A percentile compares a stretch with the other conserved stretches of the same genome.
These are phyloP conservation scores for Heterodera carotae DNA, from an alignment of 1,140 invertebrate species.

Conservation along the genomic window DNA sequence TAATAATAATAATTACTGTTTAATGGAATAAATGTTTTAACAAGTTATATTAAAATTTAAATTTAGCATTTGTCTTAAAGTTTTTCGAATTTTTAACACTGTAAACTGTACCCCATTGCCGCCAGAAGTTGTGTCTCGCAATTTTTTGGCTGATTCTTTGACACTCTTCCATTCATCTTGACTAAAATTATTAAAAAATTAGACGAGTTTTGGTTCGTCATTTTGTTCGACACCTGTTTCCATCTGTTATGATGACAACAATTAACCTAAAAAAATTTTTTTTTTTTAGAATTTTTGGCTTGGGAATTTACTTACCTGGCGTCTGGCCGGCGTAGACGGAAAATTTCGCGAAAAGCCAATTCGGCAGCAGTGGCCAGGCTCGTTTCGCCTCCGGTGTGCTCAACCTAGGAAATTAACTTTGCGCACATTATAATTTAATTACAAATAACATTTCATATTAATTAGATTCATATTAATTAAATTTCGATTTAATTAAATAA, in stretches of 20 bases:
- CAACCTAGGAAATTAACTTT: not conserved
- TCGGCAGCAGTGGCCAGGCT: not conserved
- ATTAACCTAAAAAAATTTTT: conserved; percentile 34
- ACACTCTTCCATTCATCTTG: conserved; percentile 57
- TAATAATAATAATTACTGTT: not conserved
- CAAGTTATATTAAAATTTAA: too few species aligned
- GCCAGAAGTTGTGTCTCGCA: conserved; percentile 40
- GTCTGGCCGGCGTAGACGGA: not conserved
- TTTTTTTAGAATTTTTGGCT: not conserved
- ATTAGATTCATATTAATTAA: too few species aligned
- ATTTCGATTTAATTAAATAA: too few species aligned
- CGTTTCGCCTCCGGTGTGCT: conserved; percentile 29
- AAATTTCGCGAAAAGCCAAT: not conserved
- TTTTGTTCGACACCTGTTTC: conserved; percentile 34
- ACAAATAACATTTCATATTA: too few species aligned
- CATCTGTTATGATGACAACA: conserved; percentile 53
- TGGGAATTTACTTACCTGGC: not conserved
- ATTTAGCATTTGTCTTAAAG: not conserved
- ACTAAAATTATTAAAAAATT: conserved; percentile 24
- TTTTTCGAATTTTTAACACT: not conserved
- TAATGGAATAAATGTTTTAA: too few species aligned
- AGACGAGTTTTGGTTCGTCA: not conserved
- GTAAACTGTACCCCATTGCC: conserved; percentile 37
- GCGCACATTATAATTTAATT: too few species aligned
- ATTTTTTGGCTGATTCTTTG: conserved; percentile 38